Percentiles rank a stretch among this genome's conserved stretches.
phyloP scores from a whole-genome alignment of 2,797 vertebrate genomes.

The Trematomus bernacchii region DNA sequence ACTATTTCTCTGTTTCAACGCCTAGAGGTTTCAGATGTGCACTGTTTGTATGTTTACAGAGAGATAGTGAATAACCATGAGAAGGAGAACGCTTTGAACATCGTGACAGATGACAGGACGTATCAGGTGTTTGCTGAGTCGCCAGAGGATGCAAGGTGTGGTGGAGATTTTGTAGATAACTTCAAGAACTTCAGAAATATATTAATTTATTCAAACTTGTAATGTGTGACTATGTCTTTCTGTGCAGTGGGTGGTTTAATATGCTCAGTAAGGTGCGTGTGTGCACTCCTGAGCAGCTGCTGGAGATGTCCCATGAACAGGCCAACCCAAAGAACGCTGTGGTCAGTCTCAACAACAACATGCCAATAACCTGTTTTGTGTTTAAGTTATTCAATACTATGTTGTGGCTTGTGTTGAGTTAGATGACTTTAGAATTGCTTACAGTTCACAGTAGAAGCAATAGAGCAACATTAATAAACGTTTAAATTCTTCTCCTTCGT shows the following conservation, averaged over 20 bases:
- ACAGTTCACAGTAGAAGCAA: neutral
- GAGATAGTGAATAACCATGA: conserved; percentile 95
- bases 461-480: neutral
- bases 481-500: neutral
- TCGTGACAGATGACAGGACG: conserved; percentile 93
- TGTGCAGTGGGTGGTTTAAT: conserved; percentile 88
- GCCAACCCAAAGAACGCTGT: conserved; percentile 92
- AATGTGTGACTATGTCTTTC: conserved; percentile 15
- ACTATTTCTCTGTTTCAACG: neutral
- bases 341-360: conserved; percentile 75
- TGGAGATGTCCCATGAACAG: conserved; percentile 91
- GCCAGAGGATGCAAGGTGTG: conserved; percentile 94
- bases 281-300: conserved; percentile 87
- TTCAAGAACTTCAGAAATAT: fast-evolving
- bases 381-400: neutral
- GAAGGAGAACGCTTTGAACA: conserved; percentile 94
- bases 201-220: neutral
- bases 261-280: conserved; percentile 88
- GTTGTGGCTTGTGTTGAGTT: neutral
- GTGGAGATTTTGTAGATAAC: neutral
- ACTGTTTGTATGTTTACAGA: conserved; percentile 70
- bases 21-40: conserved; percentile 5
- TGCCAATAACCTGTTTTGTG: neutral
- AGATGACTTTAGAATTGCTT: neutral
- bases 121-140: conserved; percentile 96